These are phyloP conservation scores for Poecile montanus DNA, from an alignment of 2,797 vertebrate species.

Conservation along the genomic window DNA sequence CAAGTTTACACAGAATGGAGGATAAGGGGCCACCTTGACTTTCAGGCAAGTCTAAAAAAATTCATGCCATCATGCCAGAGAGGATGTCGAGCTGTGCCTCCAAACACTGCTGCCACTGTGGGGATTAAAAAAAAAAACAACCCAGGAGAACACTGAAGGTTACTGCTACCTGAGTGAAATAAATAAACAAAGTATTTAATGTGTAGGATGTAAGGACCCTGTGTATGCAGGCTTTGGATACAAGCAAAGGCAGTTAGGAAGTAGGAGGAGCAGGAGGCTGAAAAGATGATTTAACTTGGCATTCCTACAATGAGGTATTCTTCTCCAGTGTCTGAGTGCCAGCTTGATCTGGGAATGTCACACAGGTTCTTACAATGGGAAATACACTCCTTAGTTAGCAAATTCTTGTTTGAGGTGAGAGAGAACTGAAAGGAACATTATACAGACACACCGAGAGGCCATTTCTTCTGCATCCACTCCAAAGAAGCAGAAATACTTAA, in stretches of 20 bases:
- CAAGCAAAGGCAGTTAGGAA: neutral
- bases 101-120: slow-evolving; percentile 2
- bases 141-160: neutral
- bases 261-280: neutral
- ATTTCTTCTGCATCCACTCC: neutral
- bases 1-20: neutral
- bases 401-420: neutral
- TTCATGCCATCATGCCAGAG: neutral
- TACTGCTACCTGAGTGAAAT: neutral
- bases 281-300: slow-evolving; percentile 37
- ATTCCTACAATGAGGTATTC: slow-evolving; percentile 26
- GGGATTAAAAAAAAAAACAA: neutral
- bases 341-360: slow-evolving; percentile 10
- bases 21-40: neutral
- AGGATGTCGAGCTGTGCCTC: neutral
- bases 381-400: neutral
- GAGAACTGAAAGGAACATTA: neutral
- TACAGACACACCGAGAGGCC: neutral
- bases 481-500: neutral
- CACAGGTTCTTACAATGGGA: neutral
- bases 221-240: neutral
- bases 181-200: neutral
- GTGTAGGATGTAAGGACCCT: neutral
- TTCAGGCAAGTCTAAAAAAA: neutral
- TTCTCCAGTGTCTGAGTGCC: slow-evolving; percentile 6